A percentile compares a stretch with the other conserved stretches of the same genome.
phyloP scores from a whole-genome alignment of 2,113 vertebrate species.

The Cyphomyrus discorhynchus region DNA sequence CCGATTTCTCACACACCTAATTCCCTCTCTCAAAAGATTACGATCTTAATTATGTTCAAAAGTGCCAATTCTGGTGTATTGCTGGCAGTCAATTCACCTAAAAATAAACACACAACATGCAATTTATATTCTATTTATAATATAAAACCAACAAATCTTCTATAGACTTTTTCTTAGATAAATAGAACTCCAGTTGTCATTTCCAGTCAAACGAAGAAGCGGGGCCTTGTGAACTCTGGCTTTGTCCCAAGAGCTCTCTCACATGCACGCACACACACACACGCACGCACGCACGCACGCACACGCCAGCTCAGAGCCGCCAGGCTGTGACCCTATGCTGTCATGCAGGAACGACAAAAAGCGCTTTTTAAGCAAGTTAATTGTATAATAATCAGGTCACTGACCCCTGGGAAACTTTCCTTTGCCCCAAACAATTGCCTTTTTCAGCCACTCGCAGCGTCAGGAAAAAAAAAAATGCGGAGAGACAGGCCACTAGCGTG shows the following conservation, averaged over 20 bases:
- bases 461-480: background rate
- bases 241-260: background rate
- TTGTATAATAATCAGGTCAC: constrained; percentile 7
- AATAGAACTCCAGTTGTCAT: background rate
- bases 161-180: background rate
- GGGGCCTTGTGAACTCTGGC: background rate
- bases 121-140: constrained; percentile 6
- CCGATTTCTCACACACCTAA: background rate
- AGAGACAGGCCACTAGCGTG: background rate
- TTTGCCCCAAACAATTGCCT: background rate
- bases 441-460: background rate
- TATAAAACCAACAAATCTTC: background rate
- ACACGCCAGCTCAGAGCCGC: background rate
- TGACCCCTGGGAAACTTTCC: background rate
- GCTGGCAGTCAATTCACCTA: background rate
- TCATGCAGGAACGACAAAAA: constrained; percentile 3
- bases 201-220: background rate
- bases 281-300: background rate
- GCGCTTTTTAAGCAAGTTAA: background rate
- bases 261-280: background rate
- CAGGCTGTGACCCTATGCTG: background rate
- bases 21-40: background rate
- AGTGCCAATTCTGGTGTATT: background rate
- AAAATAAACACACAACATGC: constrained; percentile 1
- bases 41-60: background rate